Evolutionary conservation across 2,888 invertebrate species (phyloP), one percentile per base, ranked within the genome.

Genomic region (Rhaphigaster nebulosa): DNA sequence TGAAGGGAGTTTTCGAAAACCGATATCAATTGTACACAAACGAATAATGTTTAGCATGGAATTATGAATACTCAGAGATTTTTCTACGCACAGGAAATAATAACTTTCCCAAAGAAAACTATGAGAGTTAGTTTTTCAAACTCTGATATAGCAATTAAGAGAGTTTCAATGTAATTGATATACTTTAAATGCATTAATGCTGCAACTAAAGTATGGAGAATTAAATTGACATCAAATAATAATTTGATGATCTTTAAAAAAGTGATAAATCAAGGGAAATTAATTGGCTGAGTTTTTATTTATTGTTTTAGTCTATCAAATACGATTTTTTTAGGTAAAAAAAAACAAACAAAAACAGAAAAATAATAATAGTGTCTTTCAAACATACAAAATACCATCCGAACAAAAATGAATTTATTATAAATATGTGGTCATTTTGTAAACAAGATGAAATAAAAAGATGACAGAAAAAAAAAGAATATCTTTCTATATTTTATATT

Each of bases 31-130:
- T 45, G n/a, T 84, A 18, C 45, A 80, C 6, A 84, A 84, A 52
- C 1, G 18, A 52, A 76, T 76, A 26, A 26, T 80, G 80, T 80
- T 20, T 38, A 80, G 18, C 13, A 41, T n/a, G 45, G 15, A 84
- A 76, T 38, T 20, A 12, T 15, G 6, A 45, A n/a, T 50, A 84
- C 13, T 41, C 26, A 26, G 12, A n/a, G n/a, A 45, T n/a, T 45
- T 84, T 41, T 45, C 45, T 45, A 41, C n/a, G n/a, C 5, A 26
- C 52, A 56, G 60, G 88, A 89, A 89, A 89, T 89, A 60, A 56
- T n/a, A 89, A 89, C 23, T 29, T 89, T 60, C 34, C 70, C 38
- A 6, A 76, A 20, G 70, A 38, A 38, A 76, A 20, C 18, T 38
- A 34, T 15, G 38, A 38, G 13, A 20, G 29, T 1, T 38, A 5